phyloP scores from a whole-genome alignment of 1,140 invertebrate species.

The Metopolophium dirhodum region DNA sequence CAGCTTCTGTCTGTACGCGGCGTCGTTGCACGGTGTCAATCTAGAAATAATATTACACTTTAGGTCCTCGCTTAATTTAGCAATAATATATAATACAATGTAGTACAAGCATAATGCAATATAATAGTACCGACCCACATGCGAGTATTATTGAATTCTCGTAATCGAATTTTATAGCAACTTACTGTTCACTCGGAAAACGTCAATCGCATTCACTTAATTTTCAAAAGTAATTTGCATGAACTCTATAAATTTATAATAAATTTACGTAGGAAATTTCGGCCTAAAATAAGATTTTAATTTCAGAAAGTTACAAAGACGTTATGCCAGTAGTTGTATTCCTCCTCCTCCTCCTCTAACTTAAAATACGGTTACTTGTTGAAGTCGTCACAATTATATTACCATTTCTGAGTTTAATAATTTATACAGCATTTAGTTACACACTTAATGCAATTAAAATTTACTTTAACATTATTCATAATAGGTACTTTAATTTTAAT shows the following conservation, averaged over 20 bases:
- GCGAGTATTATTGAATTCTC: background rate
- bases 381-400: constrained; percentile 6
- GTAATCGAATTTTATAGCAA: background rate
- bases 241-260: background rate
- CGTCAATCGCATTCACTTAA: background rate
- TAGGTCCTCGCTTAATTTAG: background rate
- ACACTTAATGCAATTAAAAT: background rate
- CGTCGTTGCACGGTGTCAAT: background rate
- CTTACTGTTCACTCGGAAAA: background rate
- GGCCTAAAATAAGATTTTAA: background rate
- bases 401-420: background rate
- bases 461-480: background rate
- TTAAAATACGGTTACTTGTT: background rate
- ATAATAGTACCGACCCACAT: background rate
- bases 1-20: background rate
- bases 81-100: background rate
- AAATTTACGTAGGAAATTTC: background rate
- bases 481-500: background rate
- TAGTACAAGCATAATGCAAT: background rate
- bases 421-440: background rate
- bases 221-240: background rate
- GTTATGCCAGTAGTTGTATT: background rate
- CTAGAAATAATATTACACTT: background rate
- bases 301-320: background rate
- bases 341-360: too few species aligned